Evolutionary conservation across 2,888 invertebrate genomes (phyloP).

Genomic region (Nymphalis urticae): DNA sequence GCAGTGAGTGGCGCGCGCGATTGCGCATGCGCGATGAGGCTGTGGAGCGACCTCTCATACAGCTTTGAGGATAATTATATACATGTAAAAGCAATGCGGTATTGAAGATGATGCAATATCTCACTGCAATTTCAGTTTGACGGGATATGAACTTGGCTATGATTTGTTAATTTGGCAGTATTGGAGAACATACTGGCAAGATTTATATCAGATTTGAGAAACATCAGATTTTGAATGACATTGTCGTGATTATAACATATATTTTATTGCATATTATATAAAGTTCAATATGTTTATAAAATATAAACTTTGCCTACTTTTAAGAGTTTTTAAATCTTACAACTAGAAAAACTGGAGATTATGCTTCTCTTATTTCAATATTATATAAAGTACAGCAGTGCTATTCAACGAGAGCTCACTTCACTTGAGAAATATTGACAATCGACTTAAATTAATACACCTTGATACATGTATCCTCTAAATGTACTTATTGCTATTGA

Average conservation of each 20-base stretch:
- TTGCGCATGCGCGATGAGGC: constrained; percentile 57
- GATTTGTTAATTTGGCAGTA: background rate
- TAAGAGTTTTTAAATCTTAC: background rate
- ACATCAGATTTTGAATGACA: background rate
- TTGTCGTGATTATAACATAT: background rate
- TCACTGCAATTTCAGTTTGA: no score
- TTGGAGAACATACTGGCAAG: no score
- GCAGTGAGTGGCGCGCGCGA: constrained; percentile 85
- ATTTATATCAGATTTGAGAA: background rate
- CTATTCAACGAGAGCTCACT: no score
- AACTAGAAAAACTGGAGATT: background rate
- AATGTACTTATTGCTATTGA: no score
- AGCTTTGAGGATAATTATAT: constrained; percentile 47
- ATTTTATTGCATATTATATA: background rate
- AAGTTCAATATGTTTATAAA: background rate
- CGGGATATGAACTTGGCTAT: background rate
- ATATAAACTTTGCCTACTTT: background rate
- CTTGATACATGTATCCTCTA: no score
- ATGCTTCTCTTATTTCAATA: no score
- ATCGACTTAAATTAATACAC: no score
- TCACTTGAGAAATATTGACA: no score
- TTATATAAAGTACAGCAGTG: no score
- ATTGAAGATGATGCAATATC: background rate
- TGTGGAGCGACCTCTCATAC: constrained; percentile 57
- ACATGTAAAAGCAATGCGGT: background rate